Conservation (phyloP, 2,888 invertebrate species). For the Bursaphelenchus okinawaensis region DNA sequence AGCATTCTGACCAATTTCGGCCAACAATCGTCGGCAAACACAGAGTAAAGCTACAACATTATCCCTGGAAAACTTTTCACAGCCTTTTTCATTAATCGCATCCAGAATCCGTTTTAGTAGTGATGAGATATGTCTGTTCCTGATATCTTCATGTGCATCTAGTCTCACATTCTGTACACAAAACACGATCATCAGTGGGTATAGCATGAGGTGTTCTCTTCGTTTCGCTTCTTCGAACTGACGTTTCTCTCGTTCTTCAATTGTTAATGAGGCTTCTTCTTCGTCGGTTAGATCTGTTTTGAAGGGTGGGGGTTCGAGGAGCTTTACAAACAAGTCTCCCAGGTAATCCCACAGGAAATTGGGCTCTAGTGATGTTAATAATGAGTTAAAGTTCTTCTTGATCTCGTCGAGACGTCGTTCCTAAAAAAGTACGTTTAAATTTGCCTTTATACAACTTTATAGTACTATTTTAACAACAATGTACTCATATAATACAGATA, state of each 20-base stretch:
- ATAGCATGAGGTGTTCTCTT: slow-evolving; percentile 25
- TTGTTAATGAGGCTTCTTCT: slow-evolving; percentile 20
- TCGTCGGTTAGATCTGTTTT: slow-evolving; percentile 15
- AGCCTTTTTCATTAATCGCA: slow-evolving; percentile 24
- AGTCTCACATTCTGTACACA: slow-evolving; percentile 36
- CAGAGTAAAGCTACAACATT: slow-evolving; percentile 29
- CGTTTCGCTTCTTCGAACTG: slow-evolving; percentile 19
- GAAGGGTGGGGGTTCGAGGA: slow-evolving; percentile 9
- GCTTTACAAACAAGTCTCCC: slow-evolving; percentile 58
- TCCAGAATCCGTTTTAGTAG: slow-evolving; percentile 35
- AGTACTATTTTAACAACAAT: neutral
- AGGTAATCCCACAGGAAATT: slow-evolving; percentile 79
- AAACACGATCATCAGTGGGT: slow-evolving; percentile 37
- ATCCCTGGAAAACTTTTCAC: slow-evolving; percentile 27
- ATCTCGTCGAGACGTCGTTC: slow-evolving; percentile 63
- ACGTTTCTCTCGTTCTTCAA: slow-evolving; percentile 25
- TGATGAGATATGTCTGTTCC: slow-evolving; percentile 34
- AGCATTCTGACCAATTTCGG: slow-evolving; percentile 30
- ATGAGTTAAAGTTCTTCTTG: slow-evolving; percentile 75
- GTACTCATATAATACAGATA: neutral
- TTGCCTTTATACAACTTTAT: neutral
- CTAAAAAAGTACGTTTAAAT: slow-evolving; percentile 22
- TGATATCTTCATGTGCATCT: slow-evolving; percentile 34
- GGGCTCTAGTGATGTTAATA: slow-evolving; percentile 77
- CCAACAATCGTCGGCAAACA: slow-evolving; percentile 24